phyloP scores from a whole-genome alignment of 1,140 invertebrate genomes.

The Drosophila triauraria region DNA sequence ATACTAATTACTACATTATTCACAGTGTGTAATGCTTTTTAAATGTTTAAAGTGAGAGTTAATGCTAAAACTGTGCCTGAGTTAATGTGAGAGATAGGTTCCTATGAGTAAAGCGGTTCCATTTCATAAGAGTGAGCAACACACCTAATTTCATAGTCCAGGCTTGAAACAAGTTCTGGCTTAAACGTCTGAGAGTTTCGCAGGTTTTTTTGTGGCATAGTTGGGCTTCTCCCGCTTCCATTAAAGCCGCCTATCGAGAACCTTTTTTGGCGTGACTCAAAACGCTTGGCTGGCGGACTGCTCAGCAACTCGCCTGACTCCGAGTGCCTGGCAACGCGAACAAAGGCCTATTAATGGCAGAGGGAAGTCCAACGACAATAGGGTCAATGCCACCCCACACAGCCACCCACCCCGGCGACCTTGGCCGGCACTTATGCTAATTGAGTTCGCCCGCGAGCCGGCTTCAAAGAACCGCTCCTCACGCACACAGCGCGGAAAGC shows the following conservation, averaged over 20 bases:
- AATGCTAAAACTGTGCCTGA: background rate
- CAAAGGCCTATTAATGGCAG: conserved; percentile 22
- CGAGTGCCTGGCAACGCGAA: conserved; percentile 26
- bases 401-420: conserved; percentile 33
- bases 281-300: background rate
- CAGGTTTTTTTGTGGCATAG: background rate
- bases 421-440: conserved; percentile 42
- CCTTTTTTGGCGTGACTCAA: conserved; percentile 8
- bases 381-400: conserved; percentile 37
- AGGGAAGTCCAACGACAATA: conserved; percentile 25
- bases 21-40: too few relatives aligned
- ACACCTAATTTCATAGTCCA: background rate
- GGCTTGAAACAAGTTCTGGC: conserved; percentile 5
- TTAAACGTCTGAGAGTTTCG: background rate
- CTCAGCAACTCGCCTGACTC: background rate
- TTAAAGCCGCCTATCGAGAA: background rate
- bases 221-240: conserved; percentile 3
- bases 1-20: too few relatives aligned
- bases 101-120: background rate
- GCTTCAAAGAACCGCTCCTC: conserved; percentile 13
- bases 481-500: background rate
- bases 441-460: conserved; percentile 26
- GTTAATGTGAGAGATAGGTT: too few relatives aligned
- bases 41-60: background rate
- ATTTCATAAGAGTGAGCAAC: background rate